phyloP scores from a whole-genome alignment of 2,113 vertebrate genomes.

The Hemiscyllium ocellatum region DNA sequence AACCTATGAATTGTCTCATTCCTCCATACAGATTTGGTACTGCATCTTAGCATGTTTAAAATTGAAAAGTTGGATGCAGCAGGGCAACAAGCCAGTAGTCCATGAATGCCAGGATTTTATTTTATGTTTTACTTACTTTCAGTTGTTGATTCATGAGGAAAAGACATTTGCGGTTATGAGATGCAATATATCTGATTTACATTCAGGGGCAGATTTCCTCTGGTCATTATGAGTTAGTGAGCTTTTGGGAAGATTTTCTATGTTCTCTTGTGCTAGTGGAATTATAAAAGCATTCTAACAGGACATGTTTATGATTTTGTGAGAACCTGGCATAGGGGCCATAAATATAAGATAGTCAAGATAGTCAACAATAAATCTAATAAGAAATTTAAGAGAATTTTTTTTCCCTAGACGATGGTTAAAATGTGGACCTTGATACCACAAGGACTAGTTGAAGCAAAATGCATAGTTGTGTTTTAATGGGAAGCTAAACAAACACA shows the following conservation, averaged over 20 bases:
- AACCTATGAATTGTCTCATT: background rate
- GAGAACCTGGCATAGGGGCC: background rate
- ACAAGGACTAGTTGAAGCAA: background rate
- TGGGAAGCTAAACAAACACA: background rate
- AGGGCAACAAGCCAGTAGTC: background rate
- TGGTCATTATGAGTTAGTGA: slow-evolving; percentile 26
- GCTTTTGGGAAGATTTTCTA: slow-evolving; percentile 22
- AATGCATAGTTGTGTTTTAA: background rate
- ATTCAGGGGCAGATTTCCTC: slow-evolving; percentile 2
- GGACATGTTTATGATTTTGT: slow-evolving; percentile 16
- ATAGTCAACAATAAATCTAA: slow-evolving; percentile 6
- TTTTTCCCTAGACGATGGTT: background rate
- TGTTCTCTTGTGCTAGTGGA: slow-evolving; percentile 1
- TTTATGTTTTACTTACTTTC: background rate
- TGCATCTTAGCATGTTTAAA: background rate
- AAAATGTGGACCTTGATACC: background rate
- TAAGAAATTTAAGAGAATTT: background rate
- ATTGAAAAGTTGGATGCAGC: background rate
- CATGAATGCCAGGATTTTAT: background rate
- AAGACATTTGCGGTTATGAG: background rate
- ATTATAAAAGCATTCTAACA: slow-evolving; percentile 28
- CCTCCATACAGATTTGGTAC: background rate
- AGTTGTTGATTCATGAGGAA: slow-evolving; percentile 28
- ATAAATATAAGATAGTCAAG: slow-evolving; percentile 21
- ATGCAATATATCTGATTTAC: slow-evolving; percentile 35